Percentiles rank a stretch among this genome's conserved stretches.
These are phyloP conservation scores for Sigmodon hispidus DNA, from an alignment of 2,113 vertebrate genomes.

Conservation along the genomic window DNA sequence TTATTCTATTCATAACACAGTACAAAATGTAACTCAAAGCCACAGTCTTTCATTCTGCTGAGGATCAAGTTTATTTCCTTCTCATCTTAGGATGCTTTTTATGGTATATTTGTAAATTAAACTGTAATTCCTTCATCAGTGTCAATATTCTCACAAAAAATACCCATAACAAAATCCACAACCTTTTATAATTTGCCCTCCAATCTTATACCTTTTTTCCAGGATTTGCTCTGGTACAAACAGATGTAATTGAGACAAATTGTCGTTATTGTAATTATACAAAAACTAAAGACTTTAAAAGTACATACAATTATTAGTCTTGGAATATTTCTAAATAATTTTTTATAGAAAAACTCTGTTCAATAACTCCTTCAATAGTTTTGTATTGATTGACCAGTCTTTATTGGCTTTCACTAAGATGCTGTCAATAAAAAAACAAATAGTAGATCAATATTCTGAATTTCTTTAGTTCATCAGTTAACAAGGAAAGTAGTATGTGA, in stretches of 20 bases:
- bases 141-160: background rate
- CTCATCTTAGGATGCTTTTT: background rate
- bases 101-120: background rate
- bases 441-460: background rate
- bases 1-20: background rate
- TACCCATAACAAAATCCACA: background rate
- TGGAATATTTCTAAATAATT: background rate
- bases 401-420: background rate
- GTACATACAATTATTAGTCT: background rate
- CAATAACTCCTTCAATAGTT: background rate
- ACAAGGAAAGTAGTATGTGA: background rate
- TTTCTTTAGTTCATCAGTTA: background rate
- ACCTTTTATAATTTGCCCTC: accelerated
- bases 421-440: background rate
- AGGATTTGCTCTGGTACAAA: background rate
- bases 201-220: accelerated
- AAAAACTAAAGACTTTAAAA: background rate
- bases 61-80: background rate
- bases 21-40: background rate
- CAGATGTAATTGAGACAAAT: background rate
- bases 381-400: background rate
- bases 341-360: background rate
- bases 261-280: background rate
- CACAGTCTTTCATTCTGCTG: background rate
- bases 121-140: background rate